Conservation (phyloP, 2,113 vertebrate species). For the Petrocephalus zakoni region DNA sequence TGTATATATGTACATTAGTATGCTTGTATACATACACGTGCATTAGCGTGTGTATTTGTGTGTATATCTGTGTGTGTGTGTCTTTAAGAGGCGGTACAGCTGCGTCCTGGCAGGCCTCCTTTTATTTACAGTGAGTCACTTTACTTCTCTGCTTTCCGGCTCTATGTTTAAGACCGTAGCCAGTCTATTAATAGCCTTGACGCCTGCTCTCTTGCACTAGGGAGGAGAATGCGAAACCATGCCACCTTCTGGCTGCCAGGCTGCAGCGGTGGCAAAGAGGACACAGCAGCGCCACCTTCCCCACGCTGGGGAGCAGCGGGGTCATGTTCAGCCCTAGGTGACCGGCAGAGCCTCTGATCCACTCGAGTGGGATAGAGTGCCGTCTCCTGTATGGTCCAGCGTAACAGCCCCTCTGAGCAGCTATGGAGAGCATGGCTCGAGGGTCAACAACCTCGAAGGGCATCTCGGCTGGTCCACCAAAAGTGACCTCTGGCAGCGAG, state of each 20-base stretch:
- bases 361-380: not conserved
- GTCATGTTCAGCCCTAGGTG: not conserved
- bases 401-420: not conserved
- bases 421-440: not conserved
- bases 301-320: not conserved
- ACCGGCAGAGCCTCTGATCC: not conserved
- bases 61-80: slow-evolving; percentile 16
- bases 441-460: not conserved
- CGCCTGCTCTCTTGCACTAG: slow-evolving; percentile 48
- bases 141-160: slow-evolving; percentile 26
- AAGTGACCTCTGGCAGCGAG: not conserved
- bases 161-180: slow-evolving; percentile 47
- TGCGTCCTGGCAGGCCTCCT: slow-evolving; percentile 19
- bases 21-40: not conserved
- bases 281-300: not conserved
- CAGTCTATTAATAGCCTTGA: slow-evolving; percentile 60
- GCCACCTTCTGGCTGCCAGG: slow-evolving; percentile 76
- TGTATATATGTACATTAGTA: not conserved
- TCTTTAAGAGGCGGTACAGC: slow-evolving; percentile 27
- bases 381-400: not conserved
- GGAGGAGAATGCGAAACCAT: slow-evolving; percentile 68
- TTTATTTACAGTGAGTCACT: slow-evolving; percentile 51
- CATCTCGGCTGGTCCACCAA: not conserved
- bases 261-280: slow-evolving; percentile 46
- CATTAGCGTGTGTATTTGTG: slow-evolving; percentile 10